These are phyloP conservation scores for Coccyzus lansbergi DNA, from an alignment of 2,797 vertebrate genomes.

Conservation along the genomic window DNA sequence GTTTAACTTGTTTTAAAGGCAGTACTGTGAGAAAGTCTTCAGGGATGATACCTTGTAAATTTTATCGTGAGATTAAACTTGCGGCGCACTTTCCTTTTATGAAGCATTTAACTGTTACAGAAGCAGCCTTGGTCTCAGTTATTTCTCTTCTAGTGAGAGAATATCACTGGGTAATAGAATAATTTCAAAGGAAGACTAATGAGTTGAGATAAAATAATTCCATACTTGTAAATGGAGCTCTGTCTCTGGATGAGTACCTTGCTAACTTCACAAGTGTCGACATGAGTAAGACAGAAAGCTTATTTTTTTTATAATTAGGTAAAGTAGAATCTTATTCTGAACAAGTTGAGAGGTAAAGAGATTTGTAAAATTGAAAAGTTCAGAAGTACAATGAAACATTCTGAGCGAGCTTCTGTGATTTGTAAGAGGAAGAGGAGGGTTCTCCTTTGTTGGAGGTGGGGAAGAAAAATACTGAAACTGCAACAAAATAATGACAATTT, in stretches of 20 bases:
- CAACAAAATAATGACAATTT: neutral
- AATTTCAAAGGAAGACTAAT: neutral
- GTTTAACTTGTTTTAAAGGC: neutral
- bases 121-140: neutral
- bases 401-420: neutral
- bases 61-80: neutral
- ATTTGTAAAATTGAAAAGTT: neutral
- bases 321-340: neutral
- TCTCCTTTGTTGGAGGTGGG: neutral
- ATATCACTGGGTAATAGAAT: too few species aligned
- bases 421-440: neutral
- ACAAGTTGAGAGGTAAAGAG: neutral
- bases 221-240: neutral
- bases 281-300: neutral
- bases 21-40: neutral
- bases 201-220: neutral
- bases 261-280: neutral
- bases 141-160: neutral
- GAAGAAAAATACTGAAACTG: neutral
- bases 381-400: neutral
- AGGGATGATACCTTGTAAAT: neutral
- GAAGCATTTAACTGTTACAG: neutral
- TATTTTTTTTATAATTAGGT: neutral
- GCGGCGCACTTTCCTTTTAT: neutral
- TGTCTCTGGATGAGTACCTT: neutral